Base-by-base conservation (phyloP, 2,888 invertebrate species). In the Athalia circularis region DNA sequence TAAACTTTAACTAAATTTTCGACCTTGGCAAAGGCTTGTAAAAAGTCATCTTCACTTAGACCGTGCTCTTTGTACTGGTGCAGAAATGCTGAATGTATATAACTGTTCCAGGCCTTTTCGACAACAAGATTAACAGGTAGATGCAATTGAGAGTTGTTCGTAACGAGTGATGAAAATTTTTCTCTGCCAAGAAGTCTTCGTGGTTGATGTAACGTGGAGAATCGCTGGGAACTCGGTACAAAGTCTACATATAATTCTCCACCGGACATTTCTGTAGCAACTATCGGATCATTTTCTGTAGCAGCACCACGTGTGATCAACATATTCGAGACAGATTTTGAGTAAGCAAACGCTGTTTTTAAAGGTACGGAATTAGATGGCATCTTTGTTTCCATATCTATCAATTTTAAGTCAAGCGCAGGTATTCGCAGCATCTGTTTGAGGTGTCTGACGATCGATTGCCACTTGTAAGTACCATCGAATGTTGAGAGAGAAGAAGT, bases 61-160 rank as follows among this genome's bases (percentile, higher is more conserved):
- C 90, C 91, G 84, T 88, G 91, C 80, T 91, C 90, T 80, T 88
- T 89, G 83, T 92, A 93, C 79, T 92, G 92, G 87, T 93, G 92
- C 57, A 92, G 83, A 85, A 91, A 92, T 7, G 92, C 92, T 52
- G 90, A 89, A 84, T 91, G 88, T 3, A 88, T 87, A 83, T 91
- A 92, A 77, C 91, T 87, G 77, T 87, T 90, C 92, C 91, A 92
- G 3, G 92, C 91, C 82, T 91, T 91, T 6, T 88, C 87, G 45
- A 92, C 84, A 50, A 92, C 86, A 2, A 65, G 76, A 78, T 92
- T 88, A 43, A 93, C 81, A 5, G 90, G 85, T 45, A 84, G 80
- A 81, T 88, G 85, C 76, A 91, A 86, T 75, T 86, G 86, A 59
- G 90, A 91, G 85, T 91, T 91, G 83, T 92, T 93, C 3, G 91